Evolutionary conservation across 2,888 invertebrate genomes (phyloP).

Genomic region (Deilephila porcellus): DNA sequence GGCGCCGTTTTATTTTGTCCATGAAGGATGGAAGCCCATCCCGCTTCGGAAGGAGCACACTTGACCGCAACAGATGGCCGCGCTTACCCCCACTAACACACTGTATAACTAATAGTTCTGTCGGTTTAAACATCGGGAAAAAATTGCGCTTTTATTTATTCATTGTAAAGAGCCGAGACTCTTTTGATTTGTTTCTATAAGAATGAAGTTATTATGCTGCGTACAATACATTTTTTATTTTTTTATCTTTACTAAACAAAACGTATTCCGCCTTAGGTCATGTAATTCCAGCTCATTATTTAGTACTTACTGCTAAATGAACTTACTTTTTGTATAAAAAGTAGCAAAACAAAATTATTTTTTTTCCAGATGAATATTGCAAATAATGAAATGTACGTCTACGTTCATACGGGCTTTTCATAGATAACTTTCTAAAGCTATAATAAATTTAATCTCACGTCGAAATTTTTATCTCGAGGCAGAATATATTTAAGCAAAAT

Average conservation of each 20-base stretch:
- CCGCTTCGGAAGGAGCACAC: conserved; percentile 64
- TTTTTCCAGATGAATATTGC: background rate
- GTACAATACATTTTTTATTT: background rate
- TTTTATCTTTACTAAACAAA: background rate
- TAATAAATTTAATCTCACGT: background rate
- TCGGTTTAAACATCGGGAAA: conserved; percentile 32
- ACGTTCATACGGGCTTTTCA: background rate
- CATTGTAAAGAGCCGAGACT: conserved; percentile 5
- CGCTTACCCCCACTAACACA: conserved; percentile 36
- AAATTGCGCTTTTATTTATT: conserved; percentile 26
- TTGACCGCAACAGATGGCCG: conserved; percentile 79
- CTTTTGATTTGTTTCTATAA: conserved; percentile 17
- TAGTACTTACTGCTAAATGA: background rate
- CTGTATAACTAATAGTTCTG: conserved; percentile 35
- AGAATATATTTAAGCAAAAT: background rate
- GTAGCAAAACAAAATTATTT: background rate
- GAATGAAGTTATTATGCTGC: background rate
- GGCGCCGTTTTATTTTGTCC: conserved; percentile 65
- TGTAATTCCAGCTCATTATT: background rate
- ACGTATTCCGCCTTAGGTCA: background rate
- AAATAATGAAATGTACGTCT: background rate
- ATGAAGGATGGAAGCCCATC: conserved; percentile 67
- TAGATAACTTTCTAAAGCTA: background rate
- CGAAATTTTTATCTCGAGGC: background rate
- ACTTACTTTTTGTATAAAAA: background rate